A percentile compares a stretch with the other conserved stretches of the same genome.
Evolutionary conservation across 2,797 vertebrate genomes (phyloP).

Genomic region (Meda fulgida): DNA sequence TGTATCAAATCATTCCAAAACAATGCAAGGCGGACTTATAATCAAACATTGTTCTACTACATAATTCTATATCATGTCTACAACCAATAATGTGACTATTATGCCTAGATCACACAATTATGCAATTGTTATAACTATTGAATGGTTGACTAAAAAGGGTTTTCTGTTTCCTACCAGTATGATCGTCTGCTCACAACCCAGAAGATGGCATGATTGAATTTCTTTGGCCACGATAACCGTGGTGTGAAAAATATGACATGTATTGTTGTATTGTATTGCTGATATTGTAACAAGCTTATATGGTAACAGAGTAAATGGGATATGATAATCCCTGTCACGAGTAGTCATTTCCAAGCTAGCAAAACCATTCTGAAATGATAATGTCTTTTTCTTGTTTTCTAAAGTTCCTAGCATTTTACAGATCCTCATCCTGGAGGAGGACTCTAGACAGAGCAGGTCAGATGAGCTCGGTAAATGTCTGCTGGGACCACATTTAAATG

Average conservation of each 20-base stretch:
- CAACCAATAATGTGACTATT: too few species aligned
- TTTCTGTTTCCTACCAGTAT: too few species aligned
- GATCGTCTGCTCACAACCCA: neutral
- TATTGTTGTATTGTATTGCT: too few species aligned
- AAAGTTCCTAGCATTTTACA: constrained; percentile 48
- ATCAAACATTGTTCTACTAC: too few species aligned
- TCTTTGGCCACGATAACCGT: too few species aligned
- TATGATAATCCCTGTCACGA: neutral
- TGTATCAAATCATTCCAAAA: too few species aligned
- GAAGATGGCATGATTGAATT: neutral
- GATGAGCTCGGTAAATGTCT: constrained; percentile 47
- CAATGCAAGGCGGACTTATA: too few species aligned
- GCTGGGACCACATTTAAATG: constrained; percentile 66
- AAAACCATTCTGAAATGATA: neutral
- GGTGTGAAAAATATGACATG: too few species aligned
- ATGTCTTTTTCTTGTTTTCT: neutral
- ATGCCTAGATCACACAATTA: too few species aligned
- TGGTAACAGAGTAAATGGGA: neutral
- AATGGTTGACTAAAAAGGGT: too few species aligned
- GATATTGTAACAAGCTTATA: neutral
- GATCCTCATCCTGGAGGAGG: constrained; percentile 46
- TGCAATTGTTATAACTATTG: too few species aligned
- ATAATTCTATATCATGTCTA: too few species aligned
- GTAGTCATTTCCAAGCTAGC: neutral
- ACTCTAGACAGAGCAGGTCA: constrained; percentile 51